Base-by-base conservation (phyloP, 2,113 vertebrate species). In the Cottus gobio region DNA sequence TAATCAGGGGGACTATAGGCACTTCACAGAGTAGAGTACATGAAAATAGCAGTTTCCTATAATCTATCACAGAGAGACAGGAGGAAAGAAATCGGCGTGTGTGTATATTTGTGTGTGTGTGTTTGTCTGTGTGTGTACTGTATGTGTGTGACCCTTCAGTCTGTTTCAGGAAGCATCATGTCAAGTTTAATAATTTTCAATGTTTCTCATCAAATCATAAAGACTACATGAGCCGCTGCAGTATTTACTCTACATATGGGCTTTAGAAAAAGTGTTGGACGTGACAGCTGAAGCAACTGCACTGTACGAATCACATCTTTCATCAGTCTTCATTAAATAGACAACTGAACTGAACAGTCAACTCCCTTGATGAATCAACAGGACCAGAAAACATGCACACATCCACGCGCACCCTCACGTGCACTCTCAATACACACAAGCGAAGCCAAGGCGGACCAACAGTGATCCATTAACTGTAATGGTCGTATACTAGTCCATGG, bases 381-480 rank as follows among this genome's bases (percentile, higher is more conserved):
- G 54, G 30, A 48, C 34, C 52, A 56, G 28, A 58, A 44, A 57
- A 79, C 62, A 77, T 1, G 31, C 61, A 75, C 46, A 24, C 22
- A 39, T 18, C 12, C 62, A 36, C 18, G 4, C 46, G 15, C 60
- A 63, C 34, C 1, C 20, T 65, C 5, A 34, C 11, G 18, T 56
- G 61, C 46, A 34, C 60, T 20, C 30, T 3, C 24, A 58, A 62
- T 78, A 77, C 71, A 69, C 52, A 56, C 10, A 2, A 36, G 12
- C 20, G 15, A 28, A 75, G 63, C 50, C 31, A 13, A 57, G 60
- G 78, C 62, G 78, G 30, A 86, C 64, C 84, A 65, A 76, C 64
- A 75, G 61, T 11, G 39, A 82, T 89, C 86, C 66, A 86, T 89
- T 87, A 87, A 50, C 86, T 26, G 69, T 85, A 91, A 88, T 86